Conservation (phyloP, 1,140 invertebrate species). For the Semibalanus balanoides region DNA sequence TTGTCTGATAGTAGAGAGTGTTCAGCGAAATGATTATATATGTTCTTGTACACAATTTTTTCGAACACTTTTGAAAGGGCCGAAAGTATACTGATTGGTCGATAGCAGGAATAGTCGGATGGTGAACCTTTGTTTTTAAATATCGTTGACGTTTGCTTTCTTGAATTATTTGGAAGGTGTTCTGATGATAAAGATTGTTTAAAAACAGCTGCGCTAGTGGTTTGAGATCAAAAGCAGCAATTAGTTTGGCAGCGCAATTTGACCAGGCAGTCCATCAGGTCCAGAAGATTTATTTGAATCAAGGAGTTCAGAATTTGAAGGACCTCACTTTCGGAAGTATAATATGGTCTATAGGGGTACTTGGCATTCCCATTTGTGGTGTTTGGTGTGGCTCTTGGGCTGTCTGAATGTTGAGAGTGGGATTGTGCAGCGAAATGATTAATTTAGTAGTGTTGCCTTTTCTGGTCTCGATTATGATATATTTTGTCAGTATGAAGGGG, state of each 20-base stretch:
- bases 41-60: not conserved
- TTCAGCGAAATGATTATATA: not conserved
- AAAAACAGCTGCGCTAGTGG: not conserved
- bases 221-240: not conserved
- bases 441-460: not conserved
- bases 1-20: not conserved
- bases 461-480: not conserved
- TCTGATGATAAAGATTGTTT: not conserved
- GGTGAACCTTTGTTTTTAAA: no score
- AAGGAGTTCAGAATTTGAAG: not conserved
- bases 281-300: not conserved
- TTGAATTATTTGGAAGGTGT: not conserved
- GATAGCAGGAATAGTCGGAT: no score
- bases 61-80: no score
- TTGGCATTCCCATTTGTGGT: not conserved
- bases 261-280: not conserved
- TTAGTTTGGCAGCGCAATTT: not conserved
- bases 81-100: no score
- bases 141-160: no score
- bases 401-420: not conserved
- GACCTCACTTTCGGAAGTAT: not conserved
- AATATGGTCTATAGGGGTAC: not conserved
- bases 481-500: not conserved
- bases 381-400: not conserved
- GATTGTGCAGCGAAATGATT: not conserved